These are phyloP conservation scores for Microchirus variegatus DNA, from an alignment of 2,797 vertebrate species.

Conservation along the genomic window DNA sequence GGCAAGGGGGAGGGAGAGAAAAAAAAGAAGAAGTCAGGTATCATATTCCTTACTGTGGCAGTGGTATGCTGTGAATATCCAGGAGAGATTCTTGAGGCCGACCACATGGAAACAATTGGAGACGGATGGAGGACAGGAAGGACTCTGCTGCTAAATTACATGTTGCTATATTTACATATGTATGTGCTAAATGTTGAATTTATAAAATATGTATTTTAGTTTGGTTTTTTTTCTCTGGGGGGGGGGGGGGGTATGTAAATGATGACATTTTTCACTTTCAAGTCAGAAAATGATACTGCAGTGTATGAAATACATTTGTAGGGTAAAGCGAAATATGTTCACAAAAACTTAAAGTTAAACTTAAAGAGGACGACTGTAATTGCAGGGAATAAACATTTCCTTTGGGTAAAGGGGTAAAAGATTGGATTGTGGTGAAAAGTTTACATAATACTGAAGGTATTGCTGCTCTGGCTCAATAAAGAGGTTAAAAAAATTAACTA, in stretches of 20 bases:
- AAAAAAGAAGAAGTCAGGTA: constrained; percentile 48
- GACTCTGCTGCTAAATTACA: constrained; percentile 18
- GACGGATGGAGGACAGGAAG: constrained; percentile 25
- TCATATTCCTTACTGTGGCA: constrained; percentile 49
- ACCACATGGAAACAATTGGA: constrained; percentile 60
- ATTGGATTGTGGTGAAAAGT: background rate
- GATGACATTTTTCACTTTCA: too few species aligned
- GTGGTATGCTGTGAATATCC: constrained; percentile 52
- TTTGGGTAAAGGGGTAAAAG: too few species aligned
- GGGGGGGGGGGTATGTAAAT: too few species aligned
- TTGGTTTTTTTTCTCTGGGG: too few species aligned
- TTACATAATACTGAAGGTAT: constrained; percentile 8
- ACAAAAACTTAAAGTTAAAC: too few species aligned
- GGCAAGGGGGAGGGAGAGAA: background rate
- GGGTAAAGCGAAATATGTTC: too few species aligned
- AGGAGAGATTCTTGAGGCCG: constrained; percentile 57
- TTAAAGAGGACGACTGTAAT: too few species aligned
- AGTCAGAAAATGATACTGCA: too few species aligned
- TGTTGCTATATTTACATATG: constrained; percentile 3
- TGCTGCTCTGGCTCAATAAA: constrained; percentile 2
- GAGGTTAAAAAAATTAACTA: background rate
- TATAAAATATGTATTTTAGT: too few species aligned
- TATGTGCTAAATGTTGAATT: background rate
- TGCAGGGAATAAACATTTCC: too few species aligned
- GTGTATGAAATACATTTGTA: too few species aligned